Evolutionary conservation across 2,888 invertebrate species (phyloP), one percentile per base, ranked within the genome.

Genomic region (Scaptodrosophila latifasciaeformis): DNA sequence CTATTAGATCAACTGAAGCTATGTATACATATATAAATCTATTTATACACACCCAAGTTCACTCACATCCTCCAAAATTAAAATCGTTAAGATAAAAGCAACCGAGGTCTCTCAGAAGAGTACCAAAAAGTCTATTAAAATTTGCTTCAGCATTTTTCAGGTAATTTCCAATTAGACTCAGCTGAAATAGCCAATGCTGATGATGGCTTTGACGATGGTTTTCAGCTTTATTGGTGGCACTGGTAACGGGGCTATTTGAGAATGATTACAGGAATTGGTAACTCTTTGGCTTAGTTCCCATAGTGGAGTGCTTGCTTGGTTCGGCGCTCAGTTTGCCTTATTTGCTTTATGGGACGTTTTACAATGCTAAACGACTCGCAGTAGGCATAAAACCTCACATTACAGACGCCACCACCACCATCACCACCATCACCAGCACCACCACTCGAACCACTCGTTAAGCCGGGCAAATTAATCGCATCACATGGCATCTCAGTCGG

Each of bases 381-480:
- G 47, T 58, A 68, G 60, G 67, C 71, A 75, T 75, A 63, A 75
- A 75, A 77, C 56, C 60, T 62, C 59, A 3, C 70, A 65, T 69
- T 71, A 70, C 63, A 61, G 59, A 65, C 53, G 59, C 53, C 59
- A 59, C 6, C 35, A 35, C 24, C 24, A 24, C 24, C 59, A 59
- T 3, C 35, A 35, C 24, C 24, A 24, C 24, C n/a, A n/a, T n/a
- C n/a, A n/a, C n/a, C n/a, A n/a, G n/a, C n/a, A n/a, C n/a, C n/a
- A n/a, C n/a, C n/a, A n/a, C n/a, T n/a, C n/a, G 24, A 24, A 7
- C 70, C 75, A 77, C 67, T 76, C 70, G 66, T 71, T 71, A 64
- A 66, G 70, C 62, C 61, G 63, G 68, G 39, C 62, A 72, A 72
- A 72, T 74, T 72, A 72, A 72, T 74, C 69, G 72, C 65, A 72